Conservation (phyloP, 2,113 vertebrate species). For the Myrmecophaga tridactyla region DNA sequence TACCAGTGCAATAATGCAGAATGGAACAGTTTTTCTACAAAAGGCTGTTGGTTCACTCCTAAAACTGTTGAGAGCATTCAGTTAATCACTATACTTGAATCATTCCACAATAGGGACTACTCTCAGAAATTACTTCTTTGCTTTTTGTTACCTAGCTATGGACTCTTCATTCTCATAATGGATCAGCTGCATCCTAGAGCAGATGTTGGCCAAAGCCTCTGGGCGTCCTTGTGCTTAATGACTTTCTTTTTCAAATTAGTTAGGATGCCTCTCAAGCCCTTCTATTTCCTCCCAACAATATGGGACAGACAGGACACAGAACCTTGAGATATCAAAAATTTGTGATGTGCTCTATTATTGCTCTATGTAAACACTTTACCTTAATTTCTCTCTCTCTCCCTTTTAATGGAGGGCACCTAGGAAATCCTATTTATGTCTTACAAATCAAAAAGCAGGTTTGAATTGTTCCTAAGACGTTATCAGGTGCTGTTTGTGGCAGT, state of each 20-base stretch:
- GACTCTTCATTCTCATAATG: slow-evolving; percentile 47
- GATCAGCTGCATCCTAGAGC: slow-evolving; percentile 27
- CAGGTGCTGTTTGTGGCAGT: background rate
- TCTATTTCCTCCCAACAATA: background rate
- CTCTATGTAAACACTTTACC: background rate
- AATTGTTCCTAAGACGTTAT: slow-evolving; percentile 12
- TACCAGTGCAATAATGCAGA: background rate
- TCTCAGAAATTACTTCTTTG: slow-evolving; percentile 52
- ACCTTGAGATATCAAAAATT: slow-evolving; percentile 23
- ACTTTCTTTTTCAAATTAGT: slow-evolving; percentile 53
- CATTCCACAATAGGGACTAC: background rate
- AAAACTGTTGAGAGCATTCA: background rate
- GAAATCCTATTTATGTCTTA: slow-evolving; percentile 17
- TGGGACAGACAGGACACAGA: background rate
- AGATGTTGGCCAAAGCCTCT: slow-evolving; percentile 59
- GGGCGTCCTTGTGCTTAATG: slow-evolving; percentile 39
- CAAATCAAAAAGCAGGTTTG: slow-evolving; percentile 1
- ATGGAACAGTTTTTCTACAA: background rate
- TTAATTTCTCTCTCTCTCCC: background rate
- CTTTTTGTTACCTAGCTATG: background rate
- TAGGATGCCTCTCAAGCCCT: slow-evolving; percentile 17
- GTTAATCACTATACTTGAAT: slow-evolving; percentile 47
- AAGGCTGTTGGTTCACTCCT: background rate
- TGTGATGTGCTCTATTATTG: background rate
- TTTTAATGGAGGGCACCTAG: background rate